These are phyloP conservation scores for Diachrysia chrysitis DNA, from an alignment of 2,888 invertebrate species.

Conservation along the genomic window DNA sequence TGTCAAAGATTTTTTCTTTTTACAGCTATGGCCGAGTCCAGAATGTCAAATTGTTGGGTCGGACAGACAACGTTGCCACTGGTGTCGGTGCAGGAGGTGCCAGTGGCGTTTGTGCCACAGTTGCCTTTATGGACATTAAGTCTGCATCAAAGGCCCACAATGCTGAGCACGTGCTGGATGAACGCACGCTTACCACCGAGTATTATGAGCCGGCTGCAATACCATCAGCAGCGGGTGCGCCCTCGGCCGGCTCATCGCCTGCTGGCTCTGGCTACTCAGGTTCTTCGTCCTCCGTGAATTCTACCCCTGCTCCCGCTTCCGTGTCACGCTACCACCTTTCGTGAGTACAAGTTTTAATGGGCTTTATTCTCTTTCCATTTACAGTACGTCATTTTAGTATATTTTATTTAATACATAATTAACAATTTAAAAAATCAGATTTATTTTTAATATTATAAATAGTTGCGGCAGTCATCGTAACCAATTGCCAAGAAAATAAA, in stretches of 20 bases:
- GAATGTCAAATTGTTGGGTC: slow-evolving; percentile 97
- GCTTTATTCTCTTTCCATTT: slow-evolving; percentile 50
- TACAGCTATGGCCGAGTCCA: slow-evolving; percentile 99
- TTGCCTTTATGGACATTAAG: slow-evolving; percentile 99
- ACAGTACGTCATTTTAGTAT: slow-evolving; percentile 45
- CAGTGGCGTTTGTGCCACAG: slow-evolving; percentile 95
- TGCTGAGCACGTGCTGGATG: slow-evolving; percentile 96
- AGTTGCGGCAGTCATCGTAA: neutral
- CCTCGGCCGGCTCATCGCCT: slow-evolving; percentile 88
- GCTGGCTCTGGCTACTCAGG: slow-evolving; percentile 90
- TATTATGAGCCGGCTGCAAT: slow-evolving; percentile 96
- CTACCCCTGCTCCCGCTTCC: slow-evolving; percentile 80
- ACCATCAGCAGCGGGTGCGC: slow-evolving; percentile 90
- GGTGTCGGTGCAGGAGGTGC: slow-evolving; percentile 85
- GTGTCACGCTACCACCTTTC: slow-evolving; percentile 85
- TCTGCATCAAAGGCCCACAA: slow-evolving; percentile 98
- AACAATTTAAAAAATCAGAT: neutral
- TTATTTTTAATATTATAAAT: neutral
- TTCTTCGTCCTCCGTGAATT: slow-evolving; percentile 90
- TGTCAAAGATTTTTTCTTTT: slow-evolving; percentile 70
- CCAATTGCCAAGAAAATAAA: no score
- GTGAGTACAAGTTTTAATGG: slow-evolving; percentile 75
- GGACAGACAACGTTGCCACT: slow-evolving; percentile 87
- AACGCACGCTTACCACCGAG: slow-evolving; percentile 95
- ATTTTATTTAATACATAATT: neutral